Evolutionary conservation across 2,113 vertebrate species (phyloP).

Genomic region (Camelus dromedarius): DNA sequence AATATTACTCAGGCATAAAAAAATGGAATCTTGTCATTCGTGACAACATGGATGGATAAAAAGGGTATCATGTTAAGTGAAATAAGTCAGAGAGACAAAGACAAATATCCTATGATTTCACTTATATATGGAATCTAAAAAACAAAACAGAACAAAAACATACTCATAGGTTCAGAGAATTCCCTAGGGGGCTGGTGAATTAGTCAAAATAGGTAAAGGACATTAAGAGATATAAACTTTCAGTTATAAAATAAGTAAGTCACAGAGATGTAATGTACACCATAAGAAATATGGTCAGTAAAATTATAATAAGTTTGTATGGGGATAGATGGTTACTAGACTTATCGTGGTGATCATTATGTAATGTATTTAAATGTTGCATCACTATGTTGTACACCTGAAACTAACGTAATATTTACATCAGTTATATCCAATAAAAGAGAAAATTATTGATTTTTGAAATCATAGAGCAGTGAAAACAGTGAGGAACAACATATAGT

Average conservation of each 20-base stretch:
- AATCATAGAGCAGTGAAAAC: slow-evolving; percentile 28
- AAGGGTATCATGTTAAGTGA: background rate
- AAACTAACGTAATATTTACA: background rate
- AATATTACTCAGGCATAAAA: background rate
- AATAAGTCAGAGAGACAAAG: background rate
- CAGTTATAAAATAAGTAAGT: background rate
- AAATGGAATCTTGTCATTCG: background rate
- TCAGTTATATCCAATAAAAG: background rate
- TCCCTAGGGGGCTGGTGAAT: background rate
- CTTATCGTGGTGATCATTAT: background rate
- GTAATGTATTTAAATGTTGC: background rate
- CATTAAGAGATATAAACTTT: background rate
- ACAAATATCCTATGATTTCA: background rate
- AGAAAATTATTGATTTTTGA: background rate
- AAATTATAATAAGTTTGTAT: background rate
- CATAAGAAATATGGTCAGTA: background rate
- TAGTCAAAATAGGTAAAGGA: background rate
- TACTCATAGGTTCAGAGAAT: background rate
- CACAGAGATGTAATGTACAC: background rate
- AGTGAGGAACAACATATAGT: slow-evolving; percentile 3
- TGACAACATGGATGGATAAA: background rate
- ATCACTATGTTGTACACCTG: background rate
- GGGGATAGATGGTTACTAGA: background rate
- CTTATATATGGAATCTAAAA: background rate
- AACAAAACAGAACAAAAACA: background rate